Percentiles rank a stretch among this genome's conserved stretches.
These are phyloP conservation scores for Pterostichus niger DNA, from an alignment of 2,888 invertebrate species.

Conservation along the genomic window DNA sequence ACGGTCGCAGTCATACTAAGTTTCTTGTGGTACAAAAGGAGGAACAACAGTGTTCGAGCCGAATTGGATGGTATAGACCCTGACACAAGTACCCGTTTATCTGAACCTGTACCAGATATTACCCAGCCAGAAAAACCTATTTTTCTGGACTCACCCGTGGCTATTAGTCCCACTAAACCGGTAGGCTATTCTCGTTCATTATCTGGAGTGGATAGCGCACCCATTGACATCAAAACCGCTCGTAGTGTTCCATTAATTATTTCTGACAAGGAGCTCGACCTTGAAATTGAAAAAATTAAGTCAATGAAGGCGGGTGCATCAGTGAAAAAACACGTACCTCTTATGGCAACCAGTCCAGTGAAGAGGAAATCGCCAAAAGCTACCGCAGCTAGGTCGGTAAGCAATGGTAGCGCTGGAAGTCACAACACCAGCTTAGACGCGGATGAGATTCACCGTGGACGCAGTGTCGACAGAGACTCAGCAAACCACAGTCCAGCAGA, in stretches of 20 bases:
- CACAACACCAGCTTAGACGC: conserved; percentile 39
- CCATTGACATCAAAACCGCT: conserved; percentile 81
- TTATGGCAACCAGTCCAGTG: conserved; percentile 58
- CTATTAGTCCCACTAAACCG: conserved; percentile 58
- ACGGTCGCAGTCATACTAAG: conserved; percentile 89
- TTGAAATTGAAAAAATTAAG: conserved; percentile 83
- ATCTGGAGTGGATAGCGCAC: conserved; percentile 82
- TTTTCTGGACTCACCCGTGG: neutral
- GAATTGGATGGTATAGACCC: conserved; percentile 84
- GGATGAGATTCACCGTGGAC: conserved; percentile 75
- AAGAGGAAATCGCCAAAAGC: conserved; percentile 47
- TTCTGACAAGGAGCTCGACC: conserved; percentile 84
- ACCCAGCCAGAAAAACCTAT: conserved; percentile 70
- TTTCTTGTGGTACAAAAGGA: conserved; percentile 91
- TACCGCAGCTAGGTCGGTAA: conserved; percentile 26
- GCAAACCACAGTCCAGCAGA: conserved; percentile 89
- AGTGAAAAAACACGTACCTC: conserved; percentile 37
- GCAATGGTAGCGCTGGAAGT: conserved; percentile 1
- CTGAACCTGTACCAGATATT: conserved; percentile 72
- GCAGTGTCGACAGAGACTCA: conserved; percentile 81
- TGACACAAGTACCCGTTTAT: conserved; percentile 71
- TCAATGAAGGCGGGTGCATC: conserved; percentile 77
- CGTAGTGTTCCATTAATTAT: conserved; percentile 77
- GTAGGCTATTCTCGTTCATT: conserved; percentile 75
- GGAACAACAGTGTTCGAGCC: conserved; percentile 86